Conservation (phyloP, 2,888 invertebrate genomes). For the Actias luna region DNA sequence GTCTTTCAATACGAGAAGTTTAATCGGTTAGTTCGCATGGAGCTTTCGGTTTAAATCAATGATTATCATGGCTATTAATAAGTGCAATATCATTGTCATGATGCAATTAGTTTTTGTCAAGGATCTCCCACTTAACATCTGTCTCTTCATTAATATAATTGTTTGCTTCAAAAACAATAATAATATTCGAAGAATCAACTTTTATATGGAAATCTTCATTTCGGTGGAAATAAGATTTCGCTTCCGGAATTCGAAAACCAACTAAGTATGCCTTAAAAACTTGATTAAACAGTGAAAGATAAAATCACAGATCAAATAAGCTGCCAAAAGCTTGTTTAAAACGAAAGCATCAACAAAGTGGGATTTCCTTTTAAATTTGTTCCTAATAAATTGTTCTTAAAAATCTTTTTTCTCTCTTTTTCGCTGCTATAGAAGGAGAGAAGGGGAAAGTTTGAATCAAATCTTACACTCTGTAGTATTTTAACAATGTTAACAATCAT, state of each 20-base stretch:
- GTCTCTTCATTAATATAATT: background rate
- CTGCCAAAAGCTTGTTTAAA: conserved; percentile 6
- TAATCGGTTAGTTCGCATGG: conserved; percentile 65
- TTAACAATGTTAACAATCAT: conserved; percentile 53
- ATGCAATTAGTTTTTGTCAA: conserved; percentile 61
- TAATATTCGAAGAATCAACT: background rate
- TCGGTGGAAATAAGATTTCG: background rate
- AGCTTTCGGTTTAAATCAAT: conserved; percentile 51
- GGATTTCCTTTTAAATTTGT: conserved; percentile 39
- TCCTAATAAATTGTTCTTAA: conserved; percentile 16
- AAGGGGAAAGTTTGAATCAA: conserved; percentile 72
- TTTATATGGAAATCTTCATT: background rate
- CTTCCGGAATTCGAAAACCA: background rate
- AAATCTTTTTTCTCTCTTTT: conserved; percentile 58
- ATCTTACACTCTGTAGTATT: conserved; percentile 61
- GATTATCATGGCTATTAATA: conserved; percentile 77
- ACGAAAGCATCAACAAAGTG: conserved; percentile 30
- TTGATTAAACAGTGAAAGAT: background rate
- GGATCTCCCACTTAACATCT: conserved; percentile 56
- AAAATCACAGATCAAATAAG: background rate
- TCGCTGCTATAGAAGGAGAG: conserved; percentile 77
- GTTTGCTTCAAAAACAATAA: background rate
- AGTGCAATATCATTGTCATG: conserved; percentile 81
- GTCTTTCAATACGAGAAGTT: background rate
- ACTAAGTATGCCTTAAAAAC: background rate